Conservation (phyloP, 2,888 invertebrate genomes). For the Meandrusa payeni region DNA sequence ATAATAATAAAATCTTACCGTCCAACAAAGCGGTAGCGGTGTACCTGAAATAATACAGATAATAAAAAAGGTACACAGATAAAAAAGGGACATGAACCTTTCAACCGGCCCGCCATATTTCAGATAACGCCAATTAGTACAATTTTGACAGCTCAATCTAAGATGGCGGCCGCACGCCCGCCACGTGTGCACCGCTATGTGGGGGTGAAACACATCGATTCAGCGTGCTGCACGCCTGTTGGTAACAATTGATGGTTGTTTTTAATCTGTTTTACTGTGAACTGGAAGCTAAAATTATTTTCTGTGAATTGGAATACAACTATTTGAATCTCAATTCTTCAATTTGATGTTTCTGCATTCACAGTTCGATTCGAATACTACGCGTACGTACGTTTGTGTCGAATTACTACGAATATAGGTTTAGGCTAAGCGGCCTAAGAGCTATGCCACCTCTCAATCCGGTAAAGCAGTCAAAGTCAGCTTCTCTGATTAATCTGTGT, state of each 20-base stretch:
- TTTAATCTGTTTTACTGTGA: slow-evolving; percentile 7
- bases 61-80: slow-evolving; percentile 20
- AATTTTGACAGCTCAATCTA: slow-evolving; percentile 28
- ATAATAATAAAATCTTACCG: no score
- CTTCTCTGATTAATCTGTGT: no score
- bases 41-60: slow-evolving; percentile 25
- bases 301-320: background rate
- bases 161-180: slow-evolving; percentile 29
- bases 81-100: slow-evolving; percentile 28
- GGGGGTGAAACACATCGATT: slow-evolving; percentile 23
- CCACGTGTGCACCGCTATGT: slow-evolving; percentile 27
- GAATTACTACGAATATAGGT: no score
- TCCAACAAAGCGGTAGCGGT: no score
- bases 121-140: slow-evolving; percentile 29
- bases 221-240: slow-evolving; percentile 7
- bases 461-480: no score
- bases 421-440: no score
- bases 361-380: no score
- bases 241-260: slow-evolving; percentile 11
- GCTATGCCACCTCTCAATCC: no score
- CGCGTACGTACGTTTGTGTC: no score
- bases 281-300: slow-evolving; percentile 6
- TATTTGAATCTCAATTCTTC: no score
- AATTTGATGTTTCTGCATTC: no score
- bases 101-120: slow-evolving; percentile 27